These are phyloP conservation scores for Xiphophorus maculatus DNA, from an alignment of 2,113 vertebrate genomes.

Conservation along the genomic window DNA sequence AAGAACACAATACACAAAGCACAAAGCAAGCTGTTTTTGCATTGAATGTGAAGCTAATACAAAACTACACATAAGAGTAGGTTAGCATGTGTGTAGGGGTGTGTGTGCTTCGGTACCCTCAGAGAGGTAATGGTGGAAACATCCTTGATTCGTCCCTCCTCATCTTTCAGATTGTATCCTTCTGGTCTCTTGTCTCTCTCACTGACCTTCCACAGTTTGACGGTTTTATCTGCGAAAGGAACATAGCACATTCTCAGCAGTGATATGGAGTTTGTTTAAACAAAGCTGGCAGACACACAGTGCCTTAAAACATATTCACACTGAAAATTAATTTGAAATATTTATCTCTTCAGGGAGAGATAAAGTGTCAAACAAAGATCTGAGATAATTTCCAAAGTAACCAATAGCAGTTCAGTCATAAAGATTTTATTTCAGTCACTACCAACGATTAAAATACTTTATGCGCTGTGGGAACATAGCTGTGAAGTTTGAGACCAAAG, in stretches of 20 bases:
- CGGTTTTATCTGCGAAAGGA: conserved; percentile 89
- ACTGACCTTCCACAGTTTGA: conserved; percentile 97
- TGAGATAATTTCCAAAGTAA: background rate
- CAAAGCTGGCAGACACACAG: background rate
- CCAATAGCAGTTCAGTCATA: too few species aligned
- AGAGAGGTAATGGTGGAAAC: conserved; percentile 94
- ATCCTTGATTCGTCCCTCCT: conserved; percentile 95
- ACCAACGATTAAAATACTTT: background rate
- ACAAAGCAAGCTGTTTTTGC: background rate
- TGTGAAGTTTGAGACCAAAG: background rate
- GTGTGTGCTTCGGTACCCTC: conserved; percentile 79
- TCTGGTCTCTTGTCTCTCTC: conserved; percentile 96
- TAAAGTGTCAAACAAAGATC: conserved; percentile 10
- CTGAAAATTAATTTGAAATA: background rate
- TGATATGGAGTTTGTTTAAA: background rate
- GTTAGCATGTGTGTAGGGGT: background rate
- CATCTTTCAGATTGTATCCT: conserved; percentile 98
- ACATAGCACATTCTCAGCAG: conserved; percentile 13
- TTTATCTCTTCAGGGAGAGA: conserved; percentile 5
- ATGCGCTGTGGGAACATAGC: background rate
- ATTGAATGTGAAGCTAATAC: conserved; percentile 18
- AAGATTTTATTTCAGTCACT: background rate
- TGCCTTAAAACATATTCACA: background rate
- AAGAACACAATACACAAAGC: conserved; percentile 5
- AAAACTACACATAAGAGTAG: background rate